Percentiles rank a stretch among this genome's conserved stretches.
Conservation (phyloP, 2,888 invertebrate species). For the Hirtodrosophila histrioides region DNA sequence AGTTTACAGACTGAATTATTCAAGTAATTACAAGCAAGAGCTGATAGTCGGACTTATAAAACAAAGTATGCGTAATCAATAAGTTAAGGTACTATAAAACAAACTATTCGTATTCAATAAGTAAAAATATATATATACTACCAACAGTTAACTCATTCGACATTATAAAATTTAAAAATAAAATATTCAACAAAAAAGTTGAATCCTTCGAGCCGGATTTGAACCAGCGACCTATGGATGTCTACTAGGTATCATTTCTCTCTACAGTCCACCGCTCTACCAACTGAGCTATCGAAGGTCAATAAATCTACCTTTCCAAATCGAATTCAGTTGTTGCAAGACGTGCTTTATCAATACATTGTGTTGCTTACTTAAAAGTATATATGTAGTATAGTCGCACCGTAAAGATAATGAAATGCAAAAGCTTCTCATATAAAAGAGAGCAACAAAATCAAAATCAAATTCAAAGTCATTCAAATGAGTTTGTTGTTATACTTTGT, state of each 20-base stretch:
- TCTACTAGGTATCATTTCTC: conserved; percentile 60
- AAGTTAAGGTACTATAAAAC: too few relatives aligned
- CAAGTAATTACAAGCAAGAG: too few relatives aligned
- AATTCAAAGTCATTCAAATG: background rate
- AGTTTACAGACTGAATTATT: too few relatives aligned
- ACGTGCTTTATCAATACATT: conserved; percentile 1
- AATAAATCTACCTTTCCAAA: background rate
- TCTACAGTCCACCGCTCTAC: conserved; percentile 56
- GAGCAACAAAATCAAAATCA: background rate
- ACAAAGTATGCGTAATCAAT: too few relatives aligned
- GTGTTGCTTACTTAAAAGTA: conserved; percentile 1
- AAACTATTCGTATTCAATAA: too few relatives aligned
- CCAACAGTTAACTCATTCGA: too few relatives aligned
- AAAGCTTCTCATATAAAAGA: conserved; percentile 3
- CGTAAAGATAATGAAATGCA: conserved; percentile 24
- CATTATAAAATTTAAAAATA: background rate
- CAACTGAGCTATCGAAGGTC: conserved; percentile 66
- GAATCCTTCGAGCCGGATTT: conserved; percentile 59
- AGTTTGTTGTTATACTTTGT: too few relatives aligned
- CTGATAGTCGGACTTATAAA: too few relatives aligned
- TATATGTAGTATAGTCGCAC: too few relatives aligned
- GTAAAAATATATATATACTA: too few relatives aligned
- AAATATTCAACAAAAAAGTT: background rate
- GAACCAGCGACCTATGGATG: conserved; percentile 12
- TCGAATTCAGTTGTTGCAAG: conserved; percentile 13